These are phyloP conservation scores for Rhizomys pruinosus DNA, from an alignment of 2,113 vertebrate genomes.

Conservation along the genomic window DNA sequence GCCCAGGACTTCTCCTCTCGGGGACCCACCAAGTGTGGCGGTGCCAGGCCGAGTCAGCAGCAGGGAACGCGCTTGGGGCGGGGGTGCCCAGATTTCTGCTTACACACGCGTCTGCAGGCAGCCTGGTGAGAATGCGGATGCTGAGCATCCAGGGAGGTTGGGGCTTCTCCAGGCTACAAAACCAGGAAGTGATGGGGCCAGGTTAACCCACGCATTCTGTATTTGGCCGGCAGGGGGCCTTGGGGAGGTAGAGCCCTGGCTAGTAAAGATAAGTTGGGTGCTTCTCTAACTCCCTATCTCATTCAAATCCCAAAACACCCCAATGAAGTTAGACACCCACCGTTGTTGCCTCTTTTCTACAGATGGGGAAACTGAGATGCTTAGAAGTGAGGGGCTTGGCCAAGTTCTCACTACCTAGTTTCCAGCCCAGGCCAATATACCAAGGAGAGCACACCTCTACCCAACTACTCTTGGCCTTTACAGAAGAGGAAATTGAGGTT, in stretches of 20 bases:
- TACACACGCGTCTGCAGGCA: not conserved
- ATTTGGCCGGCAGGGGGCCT: not conserved
- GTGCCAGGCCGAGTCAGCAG: not conserved
- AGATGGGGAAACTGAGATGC: not conserved
- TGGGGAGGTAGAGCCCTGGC: not conserved
- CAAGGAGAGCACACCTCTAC: not conserved
- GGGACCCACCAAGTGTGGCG: not conserved
- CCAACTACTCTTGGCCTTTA: not conserved
- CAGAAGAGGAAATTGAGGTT: not conserved
- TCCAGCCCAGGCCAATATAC: not conserved
- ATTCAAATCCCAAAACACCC: not conserved
- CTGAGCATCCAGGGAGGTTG: no score
- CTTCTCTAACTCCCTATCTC: not conserved
- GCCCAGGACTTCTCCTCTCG: not conserved
- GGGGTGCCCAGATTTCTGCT: not conserved
- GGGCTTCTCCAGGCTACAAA: not conserved
- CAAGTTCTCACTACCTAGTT: conserved; percentile 14
- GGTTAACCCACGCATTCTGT: not conserved
- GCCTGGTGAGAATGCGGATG: not conserved
- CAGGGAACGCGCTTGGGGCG: no score
- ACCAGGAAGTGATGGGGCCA: not conserved
- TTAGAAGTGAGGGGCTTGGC: not conserved
- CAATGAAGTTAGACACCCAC: not conserved
- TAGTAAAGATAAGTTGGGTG: not conserved
- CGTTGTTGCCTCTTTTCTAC: not conserved